Evolutionary conservation across 2,113 vertebrate genomes (phyloP), one percentile per base, ranked within the genome.

Genomic region (Forbesichthys agassizii): DNA sequence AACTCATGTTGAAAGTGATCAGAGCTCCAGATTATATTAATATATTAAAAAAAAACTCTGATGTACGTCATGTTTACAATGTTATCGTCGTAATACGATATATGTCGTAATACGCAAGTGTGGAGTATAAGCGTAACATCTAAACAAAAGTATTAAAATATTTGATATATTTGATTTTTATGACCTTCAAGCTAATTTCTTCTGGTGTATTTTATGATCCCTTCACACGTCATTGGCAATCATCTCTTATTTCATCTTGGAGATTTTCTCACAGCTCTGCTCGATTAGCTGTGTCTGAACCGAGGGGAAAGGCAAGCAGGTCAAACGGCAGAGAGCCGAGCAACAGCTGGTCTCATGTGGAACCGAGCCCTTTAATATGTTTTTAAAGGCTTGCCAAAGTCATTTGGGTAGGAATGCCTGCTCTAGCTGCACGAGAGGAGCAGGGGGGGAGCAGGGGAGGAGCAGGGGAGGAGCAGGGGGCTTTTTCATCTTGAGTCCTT

Each of bases 361-460:
- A 86, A 86, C 84, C 71, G 71, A 80, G 80, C 54, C 63, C 67
- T 88, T 88, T 86, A 86, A 89, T 90, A 76, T 84, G 74, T 76
- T 81, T 88, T 86, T 80, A 83, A 89, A 82, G 75, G 61, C 60
- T 80, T 87, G 88, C 90, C 91, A 91, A 85, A 91, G 80, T 88
- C 64, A 48, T 85, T 86, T 42, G 68, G 80, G 75, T 36, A 86
- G 88, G 87, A 91, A 91, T 89, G 87, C 74, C 63, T 71, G 70
- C 78, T 64, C 62, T 9, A 51, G 36, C 27, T 27, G 27, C 27
- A 27, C 27, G 36, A 42, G 36, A 42, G 7, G 36, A 42, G 36
- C 36, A 42, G 5, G 36, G 5, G 36, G 86, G 79, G 74, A 57
- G 33, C 27, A 27, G 36, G 4, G 3, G 36, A 42, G 7, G 36